Evolutionary conservation across 2,797 vertebrate genomes (phyloP), one percentile per base, ranked within the genome.

Genomic region (Tamandua tetradactyla): DNA sequence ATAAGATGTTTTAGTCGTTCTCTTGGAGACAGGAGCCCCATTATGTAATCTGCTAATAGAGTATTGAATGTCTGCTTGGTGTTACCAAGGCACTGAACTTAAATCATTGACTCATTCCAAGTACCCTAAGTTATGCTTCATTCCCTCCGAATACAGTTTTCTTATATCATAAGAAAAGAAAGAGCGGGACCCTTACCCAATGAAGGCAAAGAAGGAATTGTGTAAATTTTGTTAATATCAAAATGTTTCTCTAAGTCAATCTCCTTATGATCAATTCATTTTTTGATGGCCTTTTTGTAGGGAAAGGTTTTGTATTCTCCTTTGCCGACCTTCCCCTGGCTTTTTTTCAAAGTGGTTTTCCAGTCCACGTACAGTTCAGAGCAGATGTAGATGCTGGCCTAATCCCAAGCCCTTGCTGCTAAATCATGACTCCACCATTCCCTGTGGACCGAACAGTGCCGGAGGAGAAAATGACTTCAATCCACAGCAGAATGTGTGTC

Each of bases 371-470:
- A 94, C 92, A 97, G 96, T 96, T 89, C 20, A 94, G 96, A 92
- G 76, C 97, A 98, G 96, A 97, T 97, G 95, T 94, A 93, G 64
- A 74, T 61, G 49, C 91, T 98, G 97, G 96, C 97, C 55, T 57
- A 68, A 79, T 89, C 97, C 90, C 95, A 98, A 86, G 32, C 61
- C 80, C 95, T 97, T 89, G 57, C 55, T 83, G 85, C 94, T 93
- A 96, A 96, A 61, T 94, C 92, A 80, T 93, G 95, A 91, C 89
- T 97, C 94, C 72, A 44, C 82, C 92, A 80, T 93, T 97, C 95
- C 97, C 88, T 10, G 0, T 11, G 55, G 76, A 97, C 87, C 3
- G 47, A 96, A 35, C 30, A 71, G 30, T 42, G 64, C 72, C 14
- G 37, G 92, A 97, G 87, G 37, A 97, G 96, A 93, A 96, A 85